These are phyloP conservation scores for Casuarius casuarius DNA, from an alignment of 2,113 vertebrate genomes.

Conservation along the genomic window DNA sequence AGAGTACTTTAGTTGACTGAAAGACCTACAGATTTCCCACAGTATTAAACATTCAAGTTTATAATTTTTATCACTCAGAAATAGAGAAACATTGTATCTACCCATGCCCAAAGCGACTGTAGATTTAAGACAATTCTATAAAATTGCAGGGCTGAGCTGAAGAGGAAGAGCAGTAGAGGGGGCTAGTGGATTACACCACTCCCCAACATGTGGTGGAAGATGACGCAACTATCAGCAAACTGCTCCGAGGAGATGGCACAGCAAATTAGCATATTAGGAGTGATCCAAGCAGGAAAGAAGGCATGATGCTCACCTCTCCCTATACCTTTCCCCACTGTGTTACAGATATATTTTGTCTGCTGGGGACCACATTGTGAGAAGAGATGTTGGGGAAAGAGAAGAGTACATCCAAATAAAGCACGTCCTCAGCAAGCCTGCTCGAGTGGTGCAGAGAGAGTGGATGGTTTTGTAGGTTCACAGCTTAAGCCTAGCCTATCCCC, in stretches of 20 bases:
- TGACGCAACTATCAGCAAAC: background rate
- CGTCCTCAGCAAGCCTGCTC: background rate
- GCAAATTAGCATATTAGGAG: background rate
- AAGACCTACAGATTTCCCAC: background rate
- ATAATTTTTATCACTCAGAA: background rate
- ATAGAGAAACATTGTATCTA: background rate
- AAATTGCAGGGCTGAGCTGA: background rate
- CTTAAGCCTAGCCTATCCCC: background rate
- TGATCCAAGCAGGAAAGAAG: rapidly evolving
- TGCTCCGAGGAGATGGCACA: background rate
- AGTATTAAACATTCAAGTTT: background rate
- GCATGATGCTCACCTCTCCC: background rate
- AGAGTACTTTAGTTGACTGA: background rate
- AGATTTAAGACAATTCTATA: background rate
- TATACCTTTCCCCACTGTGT: background rate
- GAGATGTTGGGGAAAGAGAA: background rate
- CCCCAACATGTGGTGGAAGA: background rate
- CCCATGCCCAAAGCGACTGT: background rate
- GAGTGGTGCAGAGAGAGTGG: background rate
- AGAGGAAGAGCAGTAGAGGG: background rate
- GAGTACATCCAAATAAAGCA: background rate
- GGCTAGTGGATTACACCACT: background rate
- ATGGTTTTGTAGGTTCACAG: background rate
- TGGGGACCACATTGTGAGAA: background rate
- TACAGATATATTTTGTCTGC: background rate